Evolutionary conservation across 1,140 invertebrate genomes (phyloP), one percentile per base, ranked within the genome.

Genomic region (Pseudomyrmex pallidus): DNA sequence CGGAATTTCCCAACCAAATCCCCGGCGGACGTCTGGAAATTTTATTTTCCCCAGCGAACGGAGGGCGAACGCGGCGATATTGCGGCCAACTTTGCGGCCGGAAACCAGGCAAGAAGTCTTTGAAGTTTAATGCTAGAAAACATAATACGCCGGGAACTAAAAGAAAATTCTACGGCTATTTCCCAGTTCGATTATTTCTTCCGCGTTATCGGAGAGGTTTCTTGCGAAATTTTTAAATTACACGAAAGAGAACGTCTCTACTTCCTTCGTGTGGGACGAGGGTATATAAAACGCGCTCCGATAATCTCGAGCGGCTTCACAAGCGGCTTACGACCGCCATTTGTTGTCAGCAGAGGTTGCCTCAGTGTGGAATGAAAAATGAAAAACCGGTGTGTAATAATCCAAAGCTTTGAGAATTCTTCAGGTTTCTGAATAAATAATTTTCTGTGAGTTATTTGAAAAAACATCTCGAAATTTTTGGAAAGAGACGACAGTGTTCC

Each of bases 61-160:
- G 15, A 7, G 54, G 54, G 72, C 59, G 15, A 66, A n/a, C 52
- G 56, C 52, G 56, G 44, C 46, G 66, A 70, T 77, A 77, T 64
- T 57, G 66, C 35, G 56, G 44, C 66, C 66, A 84, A 66, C 54
- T 78, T 66, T 12, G 10, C 12, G 57, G 54, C 17, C 64, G 13
- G 13, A 74, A 80, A 82, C 20, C 67, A 22, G 25, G 44, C 66
- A 72, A 84, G 61, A 82, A 74, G 77, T 82, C 84, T 68, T 59
- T 57, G 70, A 83, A 85, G 62, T 85, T 85, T 85, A 74, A 83
- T 72, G 57, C 63, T 22, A 20, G 63, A 68, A 83, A 85, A 67
- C 48, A 83, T 85, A 83, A 85, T 83, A 67, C 35, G 62, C 62
- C n/a, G 44, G 35, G 35, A 48, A 10, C 57, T 35, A 22, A 22